Percentiles rank a stretch among this genome's conserved stretches.
Conservation (phyloP, 2,888 invertebrate species). For the Thumatha senex region DNA sequence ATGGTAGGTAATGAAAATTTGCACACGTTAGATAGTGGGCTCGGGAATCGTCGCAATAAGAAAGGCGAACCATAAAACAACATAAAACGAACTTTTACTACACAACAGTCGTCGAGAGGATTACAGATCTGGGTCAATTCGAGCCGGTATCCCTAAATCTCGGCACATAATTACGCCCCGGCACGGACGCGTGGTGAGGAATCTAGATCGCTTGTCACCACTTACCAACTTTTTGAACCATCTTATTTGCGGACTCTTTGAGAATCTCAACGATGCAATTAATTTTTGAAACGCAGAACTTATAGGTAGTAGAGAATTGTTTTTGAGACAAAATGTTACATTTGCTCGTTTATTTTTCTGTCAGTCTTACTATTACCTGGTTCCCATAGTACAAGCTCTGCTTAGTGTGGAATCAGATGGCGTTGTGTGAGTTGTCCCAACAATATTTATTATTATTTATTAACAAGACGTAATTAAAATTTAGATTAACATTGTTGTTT, state of each 20-base stretch:
- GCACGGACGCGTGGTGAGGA: constrained; percentile 46
- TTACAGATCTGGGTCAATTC: constrained; percentile 66
- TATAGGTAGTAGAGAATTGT: neutral
- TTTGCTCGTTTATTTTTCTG: too few relatives aligned
- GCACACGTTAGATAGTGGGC: too few relatives aligned
- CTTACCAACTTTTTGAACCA: constrained; percentile 57
- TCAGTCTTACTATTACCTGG: too few relatives aligned
- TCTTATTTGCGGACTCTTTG: constrained; percentile 36
- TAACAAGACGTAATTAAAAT: neutral
- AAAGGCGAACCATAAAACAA: constrained; percentile 29
- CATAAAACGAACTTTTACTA: constrained; percentile 44
- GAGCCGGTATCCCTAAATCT: constrained; percentile 58
- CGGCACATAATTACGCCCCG: constrained; percentile 61
- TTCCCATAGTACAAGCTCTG: too few relatives aligned
- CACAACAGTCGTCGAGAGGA: constrained; percentile 45
- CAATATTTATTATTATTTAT: too few relatives aligned
- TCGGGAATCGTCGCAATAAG: neutral
- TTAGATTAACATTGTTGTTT: neutral
- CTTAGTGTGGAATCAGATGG: too few relatives aligned
- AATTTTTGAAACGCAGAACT: constrained; percentile 11
- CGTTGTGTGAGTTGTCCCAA: too few relatives aligned
- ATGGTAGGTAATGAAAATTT: too few relatives aligned
- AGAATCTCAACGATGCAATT: constrained; percentile 30
- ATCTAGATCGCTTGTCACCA: constrained; percentile 48
- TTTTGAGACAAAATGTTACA: neutral